A percentile compares a stretch with the other conserved stretches of the same genome.
Evolutionary conservation across 1,140 invertebrate genomes (phyloP).

Genomic region (Babylonia areolata): DNA sequence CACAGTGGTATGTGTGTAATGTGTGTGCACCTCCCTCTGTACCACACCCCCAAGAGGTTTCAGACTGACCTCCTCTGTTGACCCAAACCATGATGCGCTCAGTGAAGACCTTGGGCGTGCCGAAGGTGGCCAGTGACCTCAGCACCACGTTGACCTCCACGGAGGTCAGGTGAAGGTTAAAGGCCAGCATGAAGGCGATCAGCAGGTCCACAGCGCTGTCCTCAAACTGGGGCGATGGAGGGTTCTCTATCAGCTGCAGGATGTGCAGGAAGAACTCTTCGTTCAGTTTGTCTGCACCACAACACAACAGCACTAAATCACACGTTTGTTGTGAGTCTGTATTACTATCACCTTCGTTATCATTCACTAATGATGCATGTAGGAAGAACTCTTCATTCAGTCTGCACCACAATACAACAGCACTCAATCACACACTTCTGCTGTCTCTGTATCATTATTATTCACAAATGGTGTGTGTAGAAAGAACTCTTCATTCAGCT

Average conservation of each 20-base stretch:
- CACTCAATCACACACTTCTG: no score
- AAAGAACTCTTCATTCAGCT: slow-evolving; percentile 87
- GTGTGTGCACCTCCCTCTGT: no score
- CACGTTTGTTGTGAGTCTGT: no score
- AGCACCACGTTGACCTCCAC: slow-evolving; percentile 84
- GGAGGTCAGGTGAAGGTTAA: slow-evolving; percentile 88
- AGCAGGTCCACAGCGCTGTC: slow-evolving; percentile 89
- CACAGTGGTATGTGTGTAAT: no score
- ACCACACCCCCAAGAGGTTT: no score
- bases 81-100: slow-evolving; percentile 91
- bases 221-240: slow-evolving; percentile 82
- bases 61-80: slow-evolving; percentile 89
- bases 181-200: slow-evolving; percentile 88
- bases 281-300: slow-evolving; percentile 89
- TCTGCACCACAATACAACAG: no score
- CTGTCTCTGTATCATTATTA: no score
- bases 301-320: no score
- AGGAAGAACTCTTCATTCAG: no score
- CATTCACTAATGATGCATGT: no score
- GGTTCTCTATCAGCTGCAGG: slow-evolving; percentile 87
- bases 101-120: slow-evolving; percentile 89
- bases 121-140: slow-evolving; percentile 83
- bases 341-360: no score
- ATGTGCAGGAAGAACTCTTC: slow-evolving; percentile 87
- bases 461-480: slow-evolving; percentile 86